These are phyloP conservation scores for Gryllus longicercus DNA, from an alignment of 2,888 invertebrate genomes.

Conservation along the genomic window DNA sequence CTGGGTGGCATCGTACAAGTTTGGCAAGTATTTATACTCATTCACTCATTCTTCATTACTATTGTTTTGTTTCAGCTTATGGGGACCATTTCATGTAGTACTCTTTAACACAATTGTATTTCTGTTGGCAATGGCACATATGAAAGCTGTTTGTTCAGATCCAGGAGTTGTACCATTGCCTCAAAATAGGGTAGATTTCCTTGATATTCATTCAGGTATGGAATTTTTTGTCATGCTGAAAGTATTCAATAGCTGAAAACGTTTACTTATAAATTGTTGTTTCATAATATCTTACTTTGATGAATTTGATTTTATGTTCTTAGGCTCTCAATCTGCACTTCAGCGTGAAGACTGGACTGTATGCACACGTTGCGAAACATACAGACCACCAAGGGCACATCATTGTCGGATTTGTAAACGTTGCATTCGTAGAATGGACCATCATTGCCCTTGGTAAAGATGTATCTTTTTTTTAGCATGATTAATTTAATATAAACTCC, in stretches of 20 bases:
- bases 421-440: slow-evolving; percentile 78
- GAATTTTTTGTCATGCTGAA: no score
- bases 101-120: slow-evolving; percentile 75
- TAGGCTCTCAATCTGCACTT: slow-evolving; percentile 47
- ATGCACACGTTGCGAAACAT: slow-evolving; percentile 74
- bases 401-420: slow-evolving; percentile 84
- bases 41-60: not conserved
- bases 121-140: slow-evolving; percentile 69
- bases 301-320: not conserved
- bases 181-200: slow-evolving; percentile 70
- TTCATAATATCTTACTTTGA: not conserved
- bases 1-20: not conserved
- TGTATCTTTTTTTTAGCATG: not conserved
- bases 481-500: no score
- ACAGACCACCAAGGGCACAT: slow-evolving; percentile 79
- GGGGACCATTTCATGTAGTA: slow-evolving; percentile 77
- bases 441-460: slow-evolving; percentile 75
- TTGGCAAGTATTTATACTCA: not conserved
- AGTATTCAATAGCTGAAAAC: no score
- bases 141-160: slow-evolving; percentile 84
- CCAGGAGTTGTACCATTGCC: slow-evolving; percentile 82
- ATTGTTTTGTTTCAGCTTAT: slow-evolving; percentile 57
- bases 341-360: slow-evolving; percentile 70
- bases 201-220: slow-evolving; percentile 68
- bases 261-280: not conserved